Conservation (phyloP, 2,888 invertebrate species). For the Mellilla xanthometata region DNA sequence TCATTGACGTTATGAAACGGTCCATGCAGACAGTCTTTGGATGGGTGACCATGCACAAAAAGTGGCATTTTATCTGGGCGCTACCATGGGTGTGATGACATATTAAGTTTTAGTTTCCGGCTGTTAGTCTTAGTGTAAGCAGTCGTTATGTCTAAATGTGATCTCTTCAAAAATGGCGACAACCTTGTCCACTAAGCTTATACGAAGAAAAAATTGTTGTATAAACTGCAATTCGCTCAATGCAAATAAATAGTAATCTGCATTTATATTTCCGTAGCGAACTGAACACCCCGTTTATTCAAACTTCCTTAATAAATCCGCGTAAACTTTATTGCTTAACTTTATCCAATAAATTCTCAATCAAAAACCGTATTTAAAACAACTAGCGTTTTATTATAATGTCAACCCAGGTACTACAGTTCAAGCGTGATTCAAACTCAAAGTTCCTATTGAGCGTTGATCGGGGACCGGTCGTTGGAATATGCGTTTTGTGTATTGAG, state of each 20-base stretch:
- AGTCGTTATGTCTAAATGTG: no score
- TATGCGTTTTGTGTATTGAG: conserved; percentile 27
- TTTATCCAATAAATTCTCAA: conserved; percentile 33
- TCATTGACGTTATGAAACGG: no score
- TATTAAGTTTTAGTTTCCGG: no score
- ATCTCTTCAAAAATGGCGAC: no score
- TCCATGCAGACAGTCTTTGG: no score
- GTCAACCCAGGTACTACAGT: conserved; percentile 27
- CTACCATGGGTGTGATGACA: no score
- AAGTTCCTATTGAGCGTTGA: conserved; percentile 38
- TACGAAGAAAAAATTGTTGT: no score
- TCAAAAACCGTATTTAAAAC: conserved; percentile 40
- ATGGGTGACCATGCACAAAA: no score
- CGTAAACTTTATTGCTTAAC: conserved; percentile 27
- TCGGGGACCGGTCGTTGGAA: conserved; percentile 27
- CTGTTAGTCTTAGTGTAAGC: no score
- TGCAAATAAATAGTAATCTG: neutral
- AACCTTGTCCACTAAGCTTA: no score
- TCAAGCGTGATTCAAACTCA: conserved; percentile 47
- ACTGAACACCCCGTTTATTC: conserved; percentile 19
- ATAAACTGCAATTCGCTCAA: neutral
- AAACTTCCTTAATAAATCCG: conserved; percentile 24
- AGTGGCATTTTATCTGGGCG: no score
- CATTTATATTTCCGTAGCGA: neutral
- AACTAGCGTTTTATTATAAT: conserved; percentile 32